Evolutionary conservation across 2,113 vertebrate genomes (phyloP).

Genomic region (Catharus bicknelli): DNA sequence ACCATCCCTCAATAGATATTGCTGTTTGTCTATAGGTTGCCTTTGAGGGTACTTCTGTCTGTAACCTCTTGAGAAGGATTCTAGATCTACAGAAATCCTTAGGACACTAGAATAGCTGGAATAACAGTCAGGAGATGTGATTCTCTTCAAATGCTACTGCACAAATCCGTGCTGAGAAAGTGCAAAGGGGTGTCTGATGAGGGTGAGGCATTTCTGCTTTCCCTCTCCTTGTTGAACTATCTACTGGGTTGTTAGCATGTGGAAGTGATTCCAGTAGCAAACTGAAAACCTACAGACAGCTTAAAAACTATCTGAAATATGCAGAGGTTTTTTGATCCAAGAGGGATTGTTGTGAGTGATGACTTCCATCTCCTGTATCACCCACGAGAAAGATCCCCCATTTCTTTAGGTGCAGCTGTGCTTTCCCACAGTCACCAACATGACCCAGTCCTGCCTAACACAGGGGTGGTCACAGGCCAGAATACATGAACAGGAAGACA

Average conservation of each 20-base stretch:
- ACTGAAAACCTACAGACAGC: conserved; percentile 17
- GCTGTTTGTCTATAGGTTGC: neutral
- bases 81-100: neutral
- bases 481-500: neutral
- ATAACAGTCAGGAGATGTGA: neutral
- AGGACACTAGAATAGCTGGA: neutral
- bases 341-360: neutral
- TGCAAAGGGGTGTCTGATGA: neutral
- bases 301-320: conserved; percentile 37
- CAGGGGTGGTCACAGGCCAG: neutral
- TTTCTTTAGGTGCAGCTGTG: neutral
- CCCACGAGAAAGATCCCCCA: neutral
- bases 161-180: neutral
- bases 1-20: neutral
- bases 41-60: neutral
- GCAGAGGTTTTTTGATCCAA: conserved; percentile 17
- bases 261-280: conserved; percentile 47
- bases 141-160: neutral
- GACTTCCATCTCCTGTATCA: neutral
- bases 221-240: neutral
- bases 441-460: neutral
- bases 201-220: neutral
- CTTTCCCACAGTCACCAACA: rapidly evolving
- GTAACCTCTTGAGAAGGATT: neutral
- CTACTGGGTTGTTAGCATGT: neutral